A percentile compares a stretch with the other conserved stretches of the same genome.
phyloP scores from a whole-genome alignment of 2,113 vertebrate genomes.

The Trematomus loennbergii region DNA sequence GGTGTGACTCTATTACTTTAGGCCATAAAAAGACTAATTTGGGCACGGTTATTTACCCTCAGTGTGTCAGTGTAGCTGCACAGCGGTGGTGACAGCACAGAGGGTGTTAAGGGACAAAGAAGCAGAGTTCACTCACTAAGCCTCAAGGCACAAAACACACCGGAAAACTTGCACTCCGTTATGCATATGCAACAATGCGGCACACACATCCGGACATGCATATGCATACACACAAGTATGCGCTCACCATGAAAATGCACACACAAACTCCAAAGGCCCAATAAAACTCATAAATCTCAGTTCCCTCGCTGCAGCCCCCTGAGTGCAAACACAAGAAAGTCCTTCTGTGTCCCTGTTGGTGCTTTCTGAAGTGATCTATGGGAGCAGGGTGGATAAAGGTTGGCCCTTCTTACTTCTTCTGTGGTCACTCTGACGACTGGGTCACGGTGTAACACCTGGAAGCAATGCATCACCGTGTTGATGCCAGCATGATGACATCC shows the following conservation, averaged over 20 bases:
- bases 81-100: constrained; percentile 45
- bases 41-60: constrained; percentile 60
- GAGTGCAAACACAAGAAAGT: constrained; percentile 57
- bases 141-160: constrained; percentile 39
- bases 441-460: constrained; percentile 30
- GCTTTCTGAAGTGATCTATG: constrained; percentile 57
- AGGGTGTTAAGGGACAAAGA: constrained; percentile 57
- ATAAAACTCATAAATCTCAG: constrained; percentile 55
- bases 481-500: not conserved
- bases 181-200: constrained; percentile 31
- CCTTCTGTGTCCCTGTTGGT: constrained; percentile 53
- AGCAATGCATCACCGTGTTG: not conserved
- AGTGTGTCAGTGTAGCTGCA: constrained; percentile 56
- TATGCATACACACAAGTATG: constrained; percentile 17
- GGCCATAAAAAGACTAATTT: constrained; percentile 65
- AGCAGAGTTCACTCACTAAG: constrained; percentile 47
- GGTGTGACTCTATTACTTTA: constrained; percentile 62
- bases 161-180: constrained; percentile 23
- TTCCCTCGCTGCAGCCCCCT: constrained; percentile 37
- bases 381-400: constrained; percentile 52
- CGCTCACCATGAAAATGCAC: constrained; percentile 19
- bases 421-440: constrained; percentile 26
- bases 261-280: constrained; percentile 34
- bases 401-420: constrained; percentile 37
- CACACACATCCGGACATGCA: not conserved